Evolutionary conservation across 2,797 vertebrate genomes (phyloP).

Genomic region (Microchirus variegatus): DNA sequence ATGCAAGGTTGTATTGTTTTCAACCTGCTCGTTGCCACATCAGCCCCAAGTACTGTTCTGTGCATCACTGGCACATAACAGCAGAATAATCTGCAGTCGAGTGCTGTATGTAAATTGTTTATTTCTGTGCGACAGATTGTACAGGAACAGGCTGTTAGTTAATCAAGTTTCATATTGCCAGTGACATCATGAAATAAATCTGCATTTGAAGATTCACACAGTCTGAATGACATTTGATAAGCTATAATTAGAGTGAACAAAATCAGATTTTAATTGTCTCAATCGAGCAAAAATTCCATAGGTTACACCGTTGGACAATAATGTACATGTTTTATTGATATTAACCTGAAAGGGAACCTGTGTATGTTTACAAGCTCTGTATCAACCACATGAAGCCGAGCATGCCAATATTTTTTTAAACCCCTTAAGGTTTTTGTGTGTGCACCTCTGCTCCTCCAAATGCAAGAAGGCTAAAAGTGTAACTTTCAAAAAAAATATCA

Average conservation of each 20-base stretch:
- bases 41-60: not conserved
- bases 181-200: not conserved
- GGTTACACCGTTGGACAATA: too few relatives aligned
- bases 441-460: not conserved
- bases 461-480: constrained; percentile 12
- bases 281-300: not conserved
- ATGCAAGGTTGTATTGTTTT: not conserved
- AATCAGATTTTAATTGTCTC: not conserved
- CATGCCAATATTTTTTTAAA: not conserved
- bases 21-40: not conserved
- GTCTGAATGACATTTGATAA: not conserved
- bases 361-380: too few relatives aligned
- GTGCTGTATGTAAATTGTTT: not conserved
- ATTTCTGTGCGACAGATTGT: not conserved
- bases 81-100: not conserved
- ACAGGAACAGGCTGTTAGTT: not conserved
- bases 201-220: not conserved
- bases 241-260: not conserved
- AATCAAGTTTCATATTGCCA: not conserved
- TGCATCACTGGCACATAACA: not conserved
- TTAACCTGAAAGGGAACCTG: not conserved
- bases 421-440: not conserved
- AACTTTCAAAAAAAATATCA: constrained; percentile 1
- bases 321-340: not conserved
- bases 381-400: too few relatives aligned